Evolutionary conservation across 2,113 vertebrate species (phyloP).

Genomic region (Barnardius zonarius): DNA sequence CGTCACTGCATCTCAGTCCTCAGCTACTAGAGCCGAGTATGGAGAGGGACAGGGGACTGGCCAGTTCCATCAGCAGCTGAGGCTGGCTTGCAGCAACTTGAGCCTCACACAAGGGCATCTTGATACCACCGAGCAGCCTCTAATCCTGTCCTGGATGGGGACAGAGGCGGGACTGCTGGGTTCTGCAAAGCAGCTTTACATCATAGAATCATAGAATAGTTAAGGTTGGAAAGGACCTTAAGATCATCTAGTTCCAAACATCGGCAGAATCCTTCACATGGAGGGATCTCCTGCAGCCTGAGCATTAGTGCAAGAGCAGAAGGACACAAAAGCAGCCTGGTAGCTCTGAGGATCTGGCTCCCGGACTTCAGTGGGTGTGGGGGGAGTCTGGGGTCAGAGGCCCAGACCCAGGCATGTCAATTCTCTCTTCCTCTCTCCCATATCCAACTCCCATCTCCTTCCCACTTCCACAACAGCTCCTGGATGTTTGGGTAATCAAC

Average conservation of each 20-base stretch:
- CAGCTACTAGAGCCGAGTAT: not conserved
- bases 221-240: too few species aligned
- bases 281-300: not conserved
- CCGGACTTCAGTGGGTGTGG: not conserved
- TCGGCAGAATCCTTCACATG: not conserved
- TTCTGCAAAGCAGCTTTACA: not conserved
- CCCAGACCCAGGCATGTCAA: not conserved
- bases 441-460: not conserved
- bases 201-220: too few species aligned
- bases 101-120: not conserved
- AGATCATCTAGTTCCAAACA: too few species aligned
- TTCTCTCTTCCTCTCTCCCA: not conserved
- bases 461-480: constrained; percentile 17
- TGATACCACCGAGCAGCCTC: not conserved
- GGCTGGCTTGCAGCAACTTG: not conserved
- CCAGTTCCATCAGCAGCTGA: not conserved
- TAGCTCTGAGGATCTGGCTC: not conserved
- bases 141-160: not conserved
- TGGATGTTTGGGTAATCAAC: constrained; percentile 45
- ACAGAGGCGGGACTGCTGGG: rapidly evolving
- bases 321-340: not conserved
- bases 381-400: constrained; percentile 33
- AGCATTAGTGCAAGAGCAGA: not conserved
- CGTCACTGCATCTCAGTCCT: not conserved
- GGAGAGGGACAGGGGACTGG: not conserved